Base-by-base conservation (phyloP, 2,797 vertebrate genomes). In the Oreochromis grahami region DNA sequence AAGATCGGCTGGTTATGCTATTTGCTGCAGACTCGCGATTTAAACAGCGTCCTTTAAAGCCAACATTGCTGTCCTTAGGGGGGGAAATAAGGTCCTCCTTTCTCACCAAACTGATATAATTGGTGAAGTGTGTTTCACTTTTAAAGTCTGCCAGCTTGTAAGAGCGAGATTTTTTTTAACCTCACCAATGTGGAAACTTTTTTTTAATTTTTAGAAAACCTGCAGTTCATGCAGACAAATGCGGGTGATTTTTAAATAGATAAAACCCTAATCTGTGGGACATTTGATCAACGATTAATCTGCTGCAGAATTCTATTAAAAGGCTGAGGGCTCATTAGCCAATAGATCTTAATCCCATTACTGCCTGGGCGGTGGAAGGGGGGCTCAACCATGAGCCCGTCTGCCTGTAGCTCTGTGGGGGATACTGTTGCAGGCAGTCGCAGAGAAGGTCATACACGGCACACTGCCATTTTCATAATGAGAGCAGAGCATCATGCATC, bases 271-370 rank as follows among this genome's bases (percentile, higher is more conserved):
- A 95, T 94, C 92, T 91, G 91, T 41, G 78, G 88, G 89, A 95
- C 93, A 94, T 95, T 95, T 95, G 94, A 96, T 96, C 93, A 94
- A 93, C 92, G 83, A 87, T 94, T 96, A 95, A 95, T 95, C 94
- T 93, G 92, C 92, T 82, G 90, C 89, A 84, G 87, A 94, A 95
- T 95, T 95, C 93, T 95, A 94, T 96, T 95, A 94, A 96, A 96
- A 94, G 92, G 87, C 92, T 92, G 86, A 88, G 92, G 93, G 85
- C 94, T 96, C 96, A 96, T 96, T 96, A 96, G 95, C 92, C 94
- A 89, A 95, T 96, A 94, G 94, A 95, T 95, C 94, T 95, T 96
- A 96, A 96, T 96, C 94, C 93, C 92, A 96, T 96, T 96, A 96
- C 90, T 83, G 89, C 60, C 91, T 45, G 88, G 91, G 88, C 53